phyloP scores from a whole-genome alignment of 2,113 vertebrate species.

The Alligator sinensis region DNA sequence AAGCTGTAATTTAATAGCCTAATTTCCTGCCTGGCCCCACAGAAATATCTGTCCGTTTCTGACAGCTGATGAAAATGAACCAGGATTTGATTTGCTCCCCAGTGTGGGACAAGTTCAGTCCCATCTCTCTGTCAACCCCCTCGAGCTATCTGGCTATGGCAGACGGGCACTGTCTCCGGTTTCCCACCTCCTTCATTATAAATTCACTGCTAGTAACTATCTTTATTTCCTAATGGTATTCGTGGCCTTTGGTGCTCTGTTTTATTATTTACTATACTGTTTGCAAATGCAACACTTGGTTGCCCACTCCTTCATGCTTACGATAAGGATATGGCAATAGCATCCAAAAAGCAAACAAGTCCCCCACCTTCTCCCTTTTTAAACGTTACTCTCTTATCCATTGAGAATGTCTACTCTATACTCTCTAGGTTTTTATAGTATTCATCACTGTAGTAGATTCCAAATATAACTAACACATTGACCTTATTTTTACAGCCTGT shows the following conservation, averaged over 20 bases:
- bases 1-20: slow-evolving; percentile 95
- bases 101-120: slow-evolving; percentile 85
- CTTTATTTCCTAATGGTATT: slow-evolving; percentile 7
- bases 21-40: slow-evolving; percentile 91
- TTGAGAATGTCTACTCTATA: background rate
- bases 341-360: background rate
- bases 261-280: slow-evolving; percentile 17
- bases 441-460: background rate
- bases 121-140: slow-evolving; percentile 68
- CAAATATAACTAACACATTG: background rate
- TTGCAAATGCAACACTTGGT: slow-evolving; percentile 12
- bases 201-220: background rate
- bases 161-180: slow-evolving; percentile 9
- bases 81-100: slow-evolving; percentile 86
- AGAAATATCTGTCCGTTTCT: slow-evolving; percentile 87
- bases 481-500: background rate
- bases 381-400: background rate
- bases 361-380: background rate
- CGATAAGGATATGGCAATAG: slow-evolving; percentile 20
- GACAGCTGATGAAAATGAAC: slow-evolving; percentile 92
- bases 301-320: background rate
- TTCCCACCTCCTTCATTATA: slow-evolving; percentile 28
- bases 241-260: background rate
- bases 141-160: background rate
- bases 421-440: background rate